Percentiles rank a stretch among this genome's conserved stretches.
phyloP scores from a whole-genome alignment of 1,140 invertebrate genomes.

The Drosophila neocordata region DNA sequence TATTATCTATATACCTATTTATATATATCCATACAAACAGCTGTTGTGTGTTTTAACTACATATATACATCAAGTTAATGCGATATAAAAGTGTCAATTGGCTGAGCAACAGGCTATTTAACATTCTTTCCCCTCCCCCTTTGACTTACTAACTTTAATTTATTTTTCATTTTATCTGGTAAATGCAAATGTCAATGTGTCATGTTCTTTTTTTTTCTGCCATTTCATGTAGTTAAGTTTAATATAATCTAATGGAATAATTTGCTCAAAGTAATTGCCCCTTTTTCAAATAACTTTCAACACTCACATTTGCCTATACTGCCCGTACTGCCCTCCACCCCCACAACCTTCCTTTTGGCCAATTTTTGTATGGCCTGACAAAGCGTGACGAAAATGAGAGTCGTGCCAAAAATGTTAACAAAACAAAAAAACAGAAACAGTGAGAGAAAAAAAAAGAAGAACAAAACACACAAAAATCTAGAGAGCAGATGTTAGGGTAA shows the following conservation, averaged over 20 bases:
- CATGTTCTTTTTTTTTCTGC: constrained; percentile 52
- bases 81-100: constrained; percentile 9
- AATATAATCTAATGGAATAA: constrained; percentile 52
- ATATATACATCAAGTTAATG: constrained; percentile 31
- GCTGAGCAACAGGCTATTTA: neutral
- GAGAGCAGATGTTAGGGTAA: constrained; percentile 46
- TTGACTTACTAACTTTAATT: no score
- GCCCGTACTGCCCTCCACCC: constrained; percentile 10
- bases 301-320: constrained; percentile 17
- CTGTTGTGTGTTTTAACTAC: no score
- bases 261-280: constrained; percentile 61
- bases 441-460: constrained; percentile 9
- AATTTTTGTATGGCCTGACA: constrained; percentile 17
- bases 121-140: neutral
- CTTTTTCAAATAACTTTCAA: no score
- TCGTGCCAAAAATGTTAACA: constrained; percentile 55
- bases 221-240: constrained; percentile 37
- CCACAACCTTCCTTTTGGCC: neutral
- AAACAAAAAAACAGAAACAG: constrained; percentile 44
- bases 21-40: neutral
- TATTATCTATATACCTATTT: constrained; percentile 13
- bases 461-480: constrained; percentile 46
- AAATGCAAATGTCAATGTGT: neutral
- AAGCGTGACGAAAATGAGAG: constrained; percentile 61
- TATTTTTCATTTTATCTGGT: neutral